Conservation (phyloP, 2,888 invertebrate genomes). For the Mongoloraphidia duomilia region DNA sequence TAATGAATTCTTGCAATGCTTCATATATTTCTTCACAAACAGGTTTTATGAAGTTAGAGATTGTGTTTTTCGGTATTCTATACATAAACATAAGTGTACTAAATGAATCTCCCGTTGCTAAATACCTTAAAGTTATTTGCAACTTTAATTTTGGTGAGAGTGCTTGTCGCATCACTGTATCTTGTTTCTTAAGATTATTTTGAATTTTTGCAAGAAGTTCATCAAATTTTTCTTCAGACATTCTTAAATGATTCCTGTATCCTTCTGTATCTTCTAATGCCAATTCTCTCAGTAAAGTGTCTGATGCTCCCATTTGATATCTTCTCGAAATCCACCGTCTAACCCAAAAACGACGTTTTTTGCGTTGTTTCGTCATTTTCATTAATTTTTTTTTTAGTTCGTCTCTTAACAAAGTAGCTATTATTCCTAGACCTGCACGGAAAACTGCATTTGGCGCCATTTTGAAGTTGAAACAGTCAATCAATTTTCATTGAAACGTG, state of each 20-base stretch:
- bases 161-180: constrained; percentile 6
- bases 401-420: too few relatives aligned
- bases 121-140: constrained; percentile 15
- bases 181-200: not conserved
- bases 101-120: constrained; percentile 15
- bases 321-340: too few relatives aligned
- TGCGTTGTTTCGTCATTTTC: too few relatives aligned
- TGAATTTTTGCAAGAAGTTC: constrained; percentile 3
- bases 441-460: too few relatives aligned
- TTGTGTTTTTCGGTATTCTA: constrained; percentile 13
- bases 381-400: too few relatives aligned
- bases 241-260: constrained; percentile 12
- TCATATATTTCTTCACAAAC: constrained; percentile 12
- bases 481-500: too few relatives aligned
- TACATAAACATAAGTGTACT: constrained; percentile 11
- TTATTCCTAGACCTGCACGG: too few relatives aligned
- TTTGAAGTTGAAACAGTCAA: too few relatives aligned
- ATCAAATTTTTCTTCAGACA: constrained; percentile 11
- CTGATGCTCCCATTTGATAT: too few relatives aligned
- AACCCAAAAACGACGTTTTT: too few relatives aligned
- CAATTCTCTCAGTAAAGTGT: constrained; percentile 16
- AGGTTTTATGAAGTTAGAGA: constrained; percentile 13
- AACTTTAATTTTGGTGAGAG: constrained; percentile 14
- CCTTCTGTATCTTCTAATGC: constrained; percentile 15
- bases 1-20: constrained; percentile 12